A percentile compares a stretch with the other conserved stretches of the same genome.
phyloP scores from a whole-genome alignment of 2,888 invertebrate genomes.

The Nomada lathburiana region DNA sequence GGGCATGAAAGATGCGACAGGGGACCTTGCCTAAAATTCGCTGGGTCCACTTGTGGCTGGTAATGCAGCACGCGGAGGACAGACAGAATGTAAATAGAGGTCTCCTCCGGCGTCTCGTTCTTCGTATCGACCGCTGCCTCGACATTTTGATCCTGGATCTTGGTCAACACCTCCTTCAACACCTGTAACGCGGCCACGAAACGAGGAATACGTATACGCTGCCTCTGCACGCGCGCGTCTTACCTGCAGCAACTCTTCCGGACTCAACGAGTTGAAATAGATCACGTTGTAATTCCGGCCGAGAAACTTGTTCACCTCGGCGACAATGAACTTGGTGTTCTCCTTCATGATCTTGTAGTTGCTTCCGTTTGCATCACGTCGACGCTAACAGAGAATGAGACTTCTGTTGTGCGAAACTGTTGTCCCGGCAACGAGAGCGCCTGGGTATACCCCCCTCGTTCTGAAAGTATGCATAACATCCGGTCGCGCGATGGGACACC shows the following conservation, averaged over 20 bases:
- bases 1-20: neutral
- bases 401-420: constrained; percentile 38
- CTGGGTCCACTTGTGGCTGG: constrained; percentile 87
- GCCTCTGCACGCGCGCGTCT: neutral
- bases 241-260: constrained; percentile 91
- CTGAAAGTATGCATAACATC: neutral
- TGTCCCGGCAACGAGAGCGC: constrained; percentile 39
- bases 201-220: neutral
- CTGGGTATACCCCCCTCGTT: neutral
- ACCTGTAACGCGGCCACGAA: constrained; percentile 76
- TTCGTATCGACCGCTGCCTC: constrained; percentile 90
- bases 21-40: constrained; percentile 74
- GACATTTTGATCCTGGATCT: constrained; percentile 85
- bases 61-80: constrained; percentile 92
- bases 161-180: constrained; percentile 87
- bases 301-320: constrained; percentile 90
- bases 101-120: constrained; percentile 91
- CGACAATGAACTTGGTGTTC: constrained; percentile 89
- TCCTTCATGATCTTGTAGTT: constrained; percentile 86
- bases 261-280: constrained; percentile 92
- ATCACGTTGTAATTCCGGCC: constrained; percentile 92
- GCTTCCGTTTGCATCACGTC: neutral
- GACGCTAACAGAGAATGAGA: neutral
- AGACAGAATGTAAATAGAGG: constrained; percentile 90
- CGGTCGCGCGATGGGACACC: too few species aligned